These are phyloP conservation scores for Cochlearius cochlearius DNA, from an alignment of 2,113 vertebrate genomes.

Conservation along the genomic window DNA sequence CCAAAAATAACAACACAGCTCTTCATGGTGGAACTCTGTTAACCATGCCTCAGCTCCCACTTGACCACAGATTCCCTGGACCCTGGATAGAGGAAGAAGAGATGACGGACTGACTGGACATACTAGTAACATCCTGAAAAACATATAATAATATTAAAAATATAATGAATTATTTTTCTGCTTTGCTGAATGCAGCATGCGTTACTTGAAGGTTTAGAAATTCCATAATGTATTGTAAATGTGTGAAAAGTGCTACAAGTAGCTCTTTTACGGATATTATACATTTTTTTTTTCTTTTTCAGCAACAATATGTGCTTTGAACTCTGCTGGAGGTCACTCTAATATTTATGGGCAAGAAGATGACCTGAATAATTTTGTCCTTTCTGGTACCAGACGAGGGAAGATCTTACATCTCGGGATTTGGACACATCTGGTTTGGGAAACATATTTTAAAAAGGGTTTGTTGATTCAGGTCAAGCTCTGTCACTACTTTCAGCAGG, in stretches of 20 bases:
- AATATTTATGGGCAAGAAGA: neutral
- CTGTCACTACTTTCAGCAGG: neutral
- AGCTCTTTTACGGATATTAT: neutral
- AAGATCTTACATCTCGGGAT: neutral
- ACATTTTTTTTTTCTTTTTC: neutral
- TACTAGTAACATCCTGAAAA: neutral
- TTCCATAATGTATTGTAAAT: neutral
- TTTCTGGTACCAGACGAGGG: neutral
- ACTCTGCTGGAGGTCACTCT: neutral
- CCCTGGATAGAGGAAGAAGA: neutral
- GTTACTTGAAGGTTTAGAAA: neutral
- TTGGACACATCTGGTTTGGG: neutral
- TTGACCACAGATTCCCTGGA: neutral
- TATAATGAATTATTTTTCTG: neutral
- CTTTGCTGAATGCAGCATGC: neutral
- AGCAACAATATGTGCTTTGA: slow-evolving; percentile 16
- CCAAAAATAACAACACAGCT: neutral
- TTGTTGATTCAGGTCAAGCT: slow-evolving; percentile 6
- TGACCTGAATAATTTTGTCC: neutral
- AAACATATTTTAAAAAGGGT: neutral
- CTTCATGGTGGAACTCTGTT: neutral
- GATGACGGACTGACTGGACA: neutral
- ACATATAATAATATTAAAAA: neutral
- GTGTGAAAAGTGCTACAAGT: neutral
- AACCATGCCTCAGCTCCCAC: neutral